Base-by-base conservation (phyloP, 2,888 invertebrate genomes). In the Bellardia bayeri region DNA sequence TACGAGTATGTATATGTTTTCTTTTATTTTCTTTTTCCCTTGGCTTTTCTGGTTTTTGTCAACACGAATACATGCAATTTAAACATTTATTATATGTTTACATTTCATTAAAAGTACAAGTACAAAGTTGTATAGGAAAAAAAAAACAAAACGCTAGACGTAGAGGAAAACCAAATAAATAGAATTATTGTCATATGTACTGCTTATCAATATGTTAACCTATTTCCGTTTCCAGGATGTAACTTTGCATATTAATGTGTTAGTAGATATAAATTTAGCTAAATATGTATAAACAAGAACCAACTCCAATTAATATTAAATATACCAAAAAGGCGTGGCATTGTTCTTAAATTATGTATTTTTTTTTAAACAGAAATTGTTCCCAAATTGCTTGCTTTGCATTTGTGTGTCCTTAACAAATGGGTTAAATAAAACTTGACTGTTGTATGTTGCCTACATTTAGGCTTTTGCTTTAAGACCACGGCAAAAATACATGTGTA, bases 21-120 rank as follows among this genome's bases (percentile, higher is more conserved):
- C 61, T 16, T 56, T 49, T 13, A 30, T 51, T 64, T 79, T 72
- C 54, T 9, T 40, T 8, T 69, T 64, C 5, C 13, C 6, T 75
- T 33, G 33, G 9, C 8, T 33, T 71, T 49, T 64, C 3, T 42
- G 23, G 54, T 49, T 78, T 42, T 79, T 63, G 40, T 75, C 71
- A 83, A 79, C 79, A 86, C 37, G 71, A 83, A 69, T 63, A 71
- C 86, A 86, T 83, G 86, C 82, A 75, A 80, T 83, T 86, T 64
- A 69, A 75, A 58, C 79, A 79, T 86, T 74, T 79, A 86, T 82
- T 82, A 82, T 66, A 30, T 83, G 86, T 83, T 86, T 83, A 86
- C 86, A 82, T 86, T 83, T 83, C 79, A 86, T 86, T 83, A 80
- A 75, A 69, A 86, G 6, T 5, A 37, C 37, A 63, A n/a, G 9